phyloP scores from a whole-genome alignment of 2,888 invertebrate species.

The Drosophila borborema region DNA sequence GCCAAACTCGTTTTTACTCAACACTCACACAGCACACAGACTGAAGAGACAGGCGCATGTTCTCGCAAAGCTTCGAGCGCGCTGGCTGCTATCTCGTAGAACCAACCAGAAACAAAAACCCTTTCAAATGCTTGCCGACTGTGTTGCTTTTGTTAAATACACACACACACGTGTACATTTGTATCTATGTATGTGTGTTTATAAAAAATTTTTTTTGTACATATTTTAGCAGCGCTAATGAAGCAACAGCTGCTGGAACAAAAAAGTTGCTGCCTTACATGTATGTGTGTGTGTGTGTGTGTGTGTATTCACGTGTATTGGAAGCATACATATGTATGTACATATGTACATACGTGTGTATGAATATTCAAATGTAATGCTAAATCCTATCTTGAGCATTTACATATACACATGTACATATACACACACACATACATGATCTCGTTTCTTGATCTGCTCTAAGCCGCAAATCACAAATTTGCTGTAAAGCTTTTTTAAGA shows the following conservation, averaged over 20 bases:
- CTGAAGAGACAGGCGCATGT: conserved; percentile 1
- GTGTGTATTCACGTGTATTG: neutral
- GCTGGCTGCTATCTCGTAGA: conserved; percentile 35
- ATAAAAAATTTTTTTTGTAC: conserved; percentile 26
- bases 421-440: neutral
- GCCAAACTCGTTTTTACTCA: conserved; percentile 47
- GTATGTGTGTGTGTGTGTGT: conserved; percentile 3
- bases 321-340: neutral
- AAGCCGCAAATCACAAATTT: conserved; percentile 7
- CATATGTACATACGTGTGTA: neutral
- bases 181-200: neutral
- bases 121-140: conserved; percentile 44
- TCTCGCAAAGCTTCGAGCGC: conserved; percentile 7
- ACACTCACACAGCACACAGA: conserved; percentile 10
- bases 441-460: neutral
- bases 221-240: conserved; percentile 38
- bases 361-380: neutral
- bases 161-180: neutral
- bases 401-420: neutral
- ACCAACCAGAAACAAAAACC: conserved; percentile 48
- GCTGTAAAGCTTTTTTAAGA: neutral
- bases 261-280: neutral
- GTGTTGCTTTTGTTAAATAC: conserved; percentile 27
- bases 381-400: conserved; percentile 13
- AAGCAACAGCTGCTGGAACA: conserved; percentile 25